These are phyloP conservation scores for Coregonus suidteri DNA, from an alignment of 2,797 vertebrate genomes.

Conservation along the genomic window DNA sequence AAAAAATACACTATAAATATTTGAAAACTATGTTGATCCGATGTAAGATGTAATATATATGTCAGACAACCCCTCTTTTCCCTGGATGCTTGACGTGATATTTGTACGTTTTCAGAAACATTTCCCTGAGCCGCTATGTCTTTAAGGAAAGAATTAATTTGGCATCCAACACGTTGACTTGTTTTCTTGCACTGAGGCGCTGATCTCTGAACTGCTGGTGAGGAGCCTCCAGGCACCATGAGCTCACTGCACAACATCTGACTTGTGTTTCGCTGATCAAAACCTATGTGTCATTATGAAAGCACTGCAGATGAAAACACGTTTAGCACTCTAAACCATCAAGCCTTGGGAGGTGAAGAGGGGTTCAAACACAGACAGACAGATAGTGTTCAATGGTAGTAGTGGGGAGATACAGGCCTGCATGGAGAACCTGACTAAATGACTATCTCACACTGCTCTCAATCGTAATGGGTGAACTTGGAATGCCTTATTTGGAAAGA, in stretches of 20 bases:
- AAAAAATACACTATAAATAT: conserved; percentile 1
- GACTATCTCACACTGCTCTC: conserved; percentile 18
- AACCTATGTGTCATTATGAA: conserved; percentile 71
- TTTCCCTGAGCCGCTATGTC: conserved; percentile 47
- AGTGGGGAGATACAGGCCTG: not conserved
- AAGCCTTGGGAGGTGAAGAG: conserved; percentile 55
- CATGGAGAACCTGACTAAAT: conserved; percentile 33
- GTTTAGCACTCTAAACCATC: conserved; percentile 63
- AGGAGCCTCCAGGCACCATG: conserved; percentile 76
- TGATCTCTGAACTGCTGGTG: conserved; percentile 75
- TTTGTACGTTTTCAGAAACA: not conserved
- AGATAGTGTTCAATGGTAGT: not conserved
- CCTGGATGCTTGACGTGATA: not conserved
- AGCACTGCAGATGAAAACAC: conserved; percentile 69
- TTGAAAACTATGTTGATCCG: conserved; percentile 5
- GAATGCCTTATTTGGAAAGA: conserved; percentile 8
- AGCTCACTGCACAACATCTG: conserved; percentile 75
- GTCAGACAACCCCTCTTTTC: not conserved
- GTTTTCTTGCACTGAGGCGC: conserved; percentile 72
- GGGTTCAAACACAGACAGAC: conserved; percentile 31
- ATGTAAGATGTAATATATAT: not conserved
- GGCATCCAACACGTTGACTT: conserved; percentile 70
- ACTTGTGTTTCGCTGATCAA: conserved; percentile 75
- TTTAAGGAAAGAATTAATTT: conserved; percentile 77
- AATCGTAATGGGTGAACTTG: not conserved